phyloP scores from a whole-genome alignment of 2,797 vertebrate genomes.

The Kryptolebias ocellatus region DNA sequence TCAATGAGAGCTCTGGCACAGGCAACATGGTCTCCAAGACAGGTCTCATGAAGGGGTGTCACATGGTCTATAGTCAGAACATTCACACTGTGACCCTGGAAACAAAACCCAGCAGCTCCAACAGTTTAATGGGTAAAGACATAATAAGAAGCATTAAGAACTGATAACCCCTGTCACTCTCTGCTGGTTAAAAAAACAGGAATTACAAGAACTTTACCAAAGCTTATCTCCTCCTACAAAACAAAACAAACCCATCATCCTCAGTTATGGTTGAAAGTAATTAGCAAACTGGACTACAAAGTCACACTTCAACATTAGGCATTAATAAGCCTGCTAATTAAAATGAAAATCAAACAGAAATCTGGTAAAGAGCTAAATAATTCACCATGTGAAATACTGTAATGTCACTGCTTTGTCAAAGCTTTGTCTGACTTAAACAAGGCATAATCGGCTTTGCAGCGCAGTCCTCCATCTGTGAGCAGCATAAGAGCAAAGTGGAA shows the following conservation, averaged over 20 bases:
- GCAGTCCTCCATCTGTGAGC: conserved; percentile 10
- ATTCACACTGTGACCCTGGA: conserved; percentile 93
- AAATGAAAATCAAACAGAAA: conserved; percentile 18
- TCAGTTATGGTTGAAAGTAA: conserved; percentile 11
- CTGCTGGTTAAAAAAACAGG: conserved; percentile 23
- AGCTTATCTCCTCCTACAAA: conserved; percentile 19
- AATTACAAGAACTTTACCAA: conserved; percentile 20
- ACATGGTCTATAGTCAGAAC: conserved; percentile 93
- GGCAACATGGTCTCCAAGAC: conserved; percentile 89
- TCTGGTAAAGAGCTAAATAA: conserved; percentile 28
- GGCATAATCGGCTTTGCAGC: conserved; percentile 11
- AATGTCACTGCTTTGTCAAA: conserved; percentile 23
- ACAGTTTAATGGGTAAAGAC: not conserved
- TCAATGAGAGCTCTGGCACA: conserved; percentile 92
- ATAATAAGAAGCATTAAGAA: conserved; percentile 9
- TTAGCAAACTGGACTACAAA: conserved; percentile 13
- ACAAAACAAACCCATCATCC: conserved; percentile 16
- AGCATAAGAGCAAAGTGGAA: not conserved
- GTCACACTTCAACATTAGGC: conserved; percentile 26
- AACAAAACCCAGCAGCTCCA: conserved; percentile 44
- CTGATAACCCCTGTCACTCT: conserved; percentile 36
- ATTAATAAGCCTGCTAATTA: conserved; percentile 37
- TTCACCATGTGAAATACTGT: conserved; percentile 28
- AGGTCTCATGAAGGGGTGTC: conserved; percentile 94
- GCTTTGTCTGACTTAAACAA: conserved; percentile 28